Conservation (phyloP, 2,797 vertebrate genomes). For the Myotis planiceps region DNA sequence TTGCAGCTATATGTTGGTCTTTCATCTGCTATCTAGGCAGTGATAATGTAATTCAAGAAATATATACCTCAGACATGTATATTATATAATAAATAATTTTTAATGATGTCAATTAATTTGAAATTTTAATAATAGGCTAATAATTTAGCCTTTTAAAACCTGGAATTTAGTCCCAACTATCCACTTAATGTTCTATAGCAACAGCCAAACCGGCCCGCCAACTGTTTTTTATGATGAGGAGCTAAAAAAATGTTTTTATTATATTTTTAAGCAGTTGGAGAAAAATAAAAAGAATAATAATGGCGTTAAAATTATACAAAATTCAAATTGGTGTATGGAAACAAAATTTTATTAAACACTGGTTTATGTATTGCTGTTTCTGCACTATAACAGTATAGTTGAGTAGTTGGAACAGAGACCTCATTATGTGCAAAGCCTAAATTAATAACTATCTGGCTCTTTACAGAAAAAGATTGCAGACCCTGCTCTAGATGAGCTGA, state of each 20-base stretch:
- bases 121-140: background rate
- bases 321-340: background rate
- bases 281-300: background rate
- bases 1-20: background rate
- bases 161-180: background rate
- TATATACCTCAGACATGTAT: background rate
- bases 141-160: background rate
- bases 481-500: background rate
- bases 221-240: background rate
- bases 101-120: background rate
- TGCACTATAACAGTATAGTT: background rate
- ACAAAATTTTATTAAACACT: background rate
- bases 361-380: background rate
- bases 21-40: background rate
- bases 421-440: rapidly evolving
- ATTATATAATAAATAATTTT: background rate
- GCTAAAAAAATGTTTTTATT: background rate
- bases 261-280: background rate
- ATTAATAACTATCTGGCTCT: background rate
- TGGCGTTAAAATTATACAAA: background rate
- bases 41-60: background rate
- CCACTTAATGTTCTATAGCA: background rate
- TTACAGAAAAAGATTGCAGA: background rate
- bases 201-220: rapidly evolving
- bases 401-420: background rate